phyloP scores from a whole-genome alignment of 2,888 invertebrate species.

The Falcaria lacertinaria region DNA sequence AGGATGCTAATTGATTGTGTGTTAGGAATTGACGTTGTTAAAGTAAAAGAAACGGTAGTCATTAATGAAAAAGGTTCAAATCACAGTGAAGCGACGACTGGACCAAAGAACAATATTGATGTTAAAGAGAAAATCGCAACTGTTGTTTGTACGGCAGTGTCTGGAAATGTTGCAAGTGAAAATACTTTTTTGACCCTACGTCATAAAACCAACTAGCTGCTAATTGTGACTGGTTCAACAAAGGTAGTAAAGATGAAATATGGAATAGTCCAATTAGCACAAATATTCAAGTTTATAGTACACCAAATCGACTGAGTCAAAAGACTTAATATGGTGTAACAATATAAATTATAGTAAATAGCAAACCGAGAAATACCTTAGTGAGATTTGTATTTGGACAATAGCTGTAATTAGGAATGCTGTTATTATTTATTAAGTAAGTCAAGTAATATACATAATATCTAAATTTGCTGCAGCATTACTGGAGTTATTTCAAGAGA shows the following conservation, averaged over 20 bases:
- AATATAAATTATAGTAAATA: background rate
- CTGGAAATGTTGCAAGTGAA: background rate
- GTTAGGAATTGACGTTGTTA: background rate
- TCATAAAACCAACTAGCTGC: background rate
- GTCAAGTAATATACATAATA: too few species aligned
- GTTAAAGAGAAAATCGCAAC: background rate
- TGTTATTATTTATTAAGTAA: conserved; percentile 17
- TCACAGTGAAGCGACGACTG: background rate
- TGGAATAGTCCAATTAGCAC: too few species aligned
- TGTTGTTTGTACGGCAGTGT: background rate
- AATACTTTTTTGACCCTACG: background rate
- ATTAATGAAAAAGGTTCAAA: background rate
- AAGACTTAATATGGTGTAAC: background rate
- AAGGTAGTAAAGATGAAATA: too few species aligned
- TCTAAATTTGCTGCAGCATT: too few species aligned
- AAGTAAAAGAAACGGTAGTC: background rate
- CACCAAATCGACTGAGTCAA: background rate
- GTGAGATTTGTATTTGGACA: conserved; percentile 1
- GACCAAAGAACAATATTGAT: background rate
- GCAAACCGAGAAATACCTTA: background rate
- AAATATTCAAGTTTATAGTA: too few species aligned
- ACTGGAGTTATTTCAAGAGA: too few species aligned
- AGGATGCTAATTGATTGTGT: conserved; percentile 8
- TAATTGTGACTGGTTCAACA: too few species aligned
- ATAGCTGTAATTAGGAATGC: conserved; percentile 14